Percentiles rank a stretch among this genome's conserved stretches.
Evolutionary conservation across 2,797 vertebrate genomes (phyloP).

Genomic region (Ctenochaetus hawaiiensis): DNA sequence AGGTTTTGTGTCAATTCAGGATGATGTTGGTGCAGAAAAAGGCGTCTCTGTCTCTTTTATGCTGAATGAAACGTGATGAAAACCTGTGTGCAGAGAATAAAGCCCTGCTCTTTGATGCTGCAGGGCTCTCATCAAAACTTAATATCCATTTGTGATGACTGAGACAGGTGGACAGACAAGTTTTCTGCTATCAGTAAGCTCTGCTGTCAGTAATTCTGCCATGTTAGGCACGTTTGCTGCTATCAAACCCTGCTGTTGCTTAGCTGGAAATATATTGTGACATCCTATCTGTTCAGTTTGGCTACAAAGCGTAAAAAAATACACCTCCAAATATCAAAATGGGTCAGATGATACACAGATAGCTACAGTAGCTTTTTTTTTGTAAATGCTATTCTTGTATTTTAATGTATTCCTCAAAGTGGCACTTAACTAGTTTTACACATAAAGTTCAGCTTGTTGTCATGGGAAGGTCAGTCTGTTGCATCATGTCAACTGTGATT

Average conservation of each 20-base stretch:
- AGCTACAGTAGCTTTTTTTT: not conserved
- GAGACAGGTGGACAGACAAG: slow-evolving; percentile 18
- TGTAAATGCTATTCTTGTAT: not conserved
- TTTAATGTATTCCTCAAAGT: too few relatives aligned
- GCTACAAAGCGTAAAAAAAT: not conserved
- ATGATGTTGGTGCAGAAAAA: slow-evolving; percentile 7
- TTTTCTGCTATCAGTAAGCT: not conserved
- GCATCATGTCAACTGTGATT: too few relatives aligned
- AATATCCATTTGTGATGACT: slow-evolving; percentile 12
- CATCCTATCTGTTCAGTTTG: not conserved
- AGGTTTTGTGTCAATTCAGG: slow-evolving; percentile 2
- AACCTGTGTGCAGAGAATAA: slow-evolving; percentile 26
- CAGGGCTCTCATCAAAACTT: slow-evolving; percentile 31
- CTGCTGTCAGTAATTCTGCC: slow-evolving; percentile 18
- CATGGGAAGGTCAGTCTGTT: too few relatives aligned
- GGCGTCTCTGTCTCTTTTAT: slow-evolving; percentile 19
- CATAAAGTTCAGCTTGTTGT: too few relatives aligned
- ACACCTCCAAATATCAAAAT: not conserved
- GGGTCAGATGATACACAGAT: too few relatives aligned
- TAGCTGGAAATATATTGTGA: not conserved
- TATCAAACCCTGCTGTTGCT: not conserved
- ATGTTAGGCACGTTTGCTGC: not conserved
- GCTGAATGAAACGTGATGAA: slow-evolving; percentile 29
- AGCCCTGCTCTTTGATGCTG: slow-evolving; percentile 42
- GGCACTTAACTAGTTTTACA: too few relatives aligned